A percentile compares a stretch with the other conserved stretches of the same genome.
phyloP scores from a whole-genome alignment of 2,888 invertebrate genomes.

The Parascotia fuliginaria region DNA sequence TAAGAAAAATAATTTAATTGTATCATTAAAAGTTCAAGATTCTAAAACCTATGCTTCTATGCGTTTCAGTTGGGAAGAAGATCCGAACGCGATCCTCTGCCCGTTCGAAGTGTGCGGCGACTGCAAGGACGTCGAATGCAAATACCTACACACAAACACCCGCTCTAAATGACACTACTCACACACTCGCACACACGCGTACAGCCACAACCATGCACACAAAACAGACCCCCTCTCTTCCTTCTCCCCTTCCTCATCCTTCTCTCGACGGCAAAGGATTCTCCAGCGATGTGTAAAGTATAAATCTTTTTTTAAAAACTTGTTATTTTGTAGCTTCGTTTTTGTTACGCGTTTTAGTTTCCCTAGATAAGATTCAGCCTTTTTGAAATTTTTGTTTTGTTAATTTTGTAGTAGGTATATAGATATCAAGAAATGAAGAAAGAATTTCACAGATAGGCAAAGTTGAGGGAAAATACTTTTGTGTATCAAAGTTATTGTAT shows the following conservation, averaged over 20 bases:
- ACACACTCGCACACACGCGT: slow-evolving; percentile 41
- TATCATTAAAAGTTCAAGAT: slow-evolving; percentile 15
- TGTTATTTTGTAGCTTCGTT: slow-evolving; percentile 16
- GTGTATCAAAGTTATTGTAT: too few species aligned
- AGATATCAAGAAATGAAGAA: too few species aligned
- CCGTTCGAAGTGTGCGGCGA: slow-evolving; percentile 81
- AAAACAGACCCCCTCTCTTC: slow-evolving; percentile 31
- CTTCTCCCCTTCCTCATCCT: slow-evolving; percentile 42
- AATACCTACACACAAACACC: slow-evolving; percentile 75
- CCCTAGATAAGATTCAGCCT: not conserved
- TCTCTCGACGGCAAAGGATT: slow-evolving; percentile 58
- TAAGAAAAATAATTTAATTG: too few species aligned
- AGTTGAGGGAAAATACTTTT: too few species aligned
- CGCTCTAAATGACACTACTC: slow-evolving; percentile 64
- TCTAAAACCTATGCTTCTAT: slow-evolving; percentile 10
- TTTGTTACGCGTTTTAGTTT: not conserved
- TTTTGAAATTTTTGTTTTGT: not conserved
- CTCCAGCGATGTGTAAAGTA: slow-evolving; percentile 79
- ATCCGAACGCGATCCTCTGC: slow-evolving; percentile 80
- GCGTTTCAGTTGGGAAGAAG: slow-evolving; percentile 79
- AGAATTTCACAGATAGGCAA: too few species aligned
- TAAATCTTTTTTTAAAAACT: slow-evolving; percentile 47
- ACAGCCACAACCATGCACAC: slow-evolving; percentile 43
- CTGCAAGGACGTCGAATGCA: slow-evolving; percentile 82
- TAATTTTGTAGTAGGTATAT: not conserved